Evolutionary conservation across 1,140 invertebrate species (phyloP), one percentile per base, ranked within the genome.

Genomic region (Drosophila kikkawai): DNA sequence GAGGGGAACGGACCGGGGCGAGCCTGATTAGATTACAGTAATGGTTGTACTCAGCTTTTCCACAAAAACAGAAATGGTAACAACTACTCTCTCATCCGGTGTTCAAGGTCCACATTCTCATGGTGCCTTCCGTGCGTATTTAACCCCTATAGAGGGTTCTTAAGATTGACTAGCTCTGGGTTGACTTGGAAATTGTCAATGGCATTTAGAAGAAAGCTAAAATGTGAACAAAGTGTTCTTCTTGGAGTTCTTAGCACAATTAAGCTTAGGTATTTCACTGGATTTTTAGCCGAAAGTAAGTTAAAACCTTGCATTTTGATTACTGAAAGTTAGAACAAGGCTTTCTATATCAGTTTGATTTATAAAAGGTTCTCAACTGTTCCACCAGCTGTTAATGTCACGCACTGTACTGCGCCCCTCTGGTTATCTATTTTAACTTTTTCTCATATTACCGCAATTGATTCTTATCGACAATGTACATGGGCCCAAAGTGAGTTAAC

Each of bases 11-110:
- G n/a, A 42, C 53, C 41, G 37, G 44, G 51, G 1, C 3, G 36
- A 4, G 55, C 67, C 69, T 73, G 69, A 73, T 73, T 73, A 73
- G 70, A 73, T 73, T 51, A 59, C 44, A 71, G 36, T 22, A 59
- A 39, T 45, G 41, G 17, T 41, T 39, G 44, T 39, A 65, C 13
- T 48, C 7, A 5, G 19, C 34, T 60, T 47, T 29, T 19, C 13
- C 26, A 5, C 11, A 7, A n/a, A 56, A 15, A 51, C 11, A 34
- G 36, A 34, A 42, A 7, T 13, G 8, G 26, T 13, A 13, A 3
- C 0, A 32, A 53, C 50, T 41, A 15, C 37, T 15, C 53, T 7
- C 3, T 0, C 4, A 9, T 8, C 15, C 7, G 17, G 3, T 9
- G 60, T 59, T 9, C 61, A 59, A 59, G 15, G 53, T 42, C 26